Conservation (phyloP, 2,797 vertebrate genomes). For the Sparus aurata region DNA sequence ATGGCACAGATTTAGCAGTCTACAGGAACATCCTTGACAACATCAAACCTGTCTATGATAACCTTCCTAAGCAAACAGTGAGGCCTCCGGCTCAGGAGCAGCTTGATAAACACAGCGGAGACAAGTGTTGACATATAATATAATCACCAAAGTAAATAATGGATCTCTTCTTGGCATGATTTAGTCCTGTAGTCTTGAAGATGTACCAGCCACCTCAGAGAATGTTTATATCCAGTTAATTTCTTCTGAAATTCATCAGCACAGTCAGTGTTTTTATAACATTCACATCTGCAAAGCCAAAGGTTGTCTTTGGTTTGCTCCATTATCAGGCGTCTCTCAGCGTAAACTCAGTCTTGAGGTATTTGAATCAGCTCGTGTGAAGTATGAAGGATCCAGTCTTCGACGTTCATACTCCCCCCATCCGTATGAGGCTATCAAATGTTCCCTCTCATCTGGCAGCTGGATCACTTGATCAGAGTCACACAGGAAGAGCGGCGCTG, state of each 20-base stretch:
- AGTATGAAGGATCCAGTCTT: conserved; percentile 16
- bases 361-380: conserved; percentile 33
- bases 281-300: conserved; percentile 38
- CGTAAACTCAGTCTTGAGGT: conserved; percentile 48
- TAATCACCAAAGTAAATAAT: conserved; percentile 34
- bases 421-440: neutral
- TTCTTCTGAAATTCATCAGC: conserved; percentile 13
- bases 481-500: conserved; percentile 50
- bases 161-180: conserved; percentile 43
- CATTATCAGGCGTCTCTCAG: conserved; percentile 8
- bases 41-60: neutral
- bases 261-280: conserved; percentile 32
- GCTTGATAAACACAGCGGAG: conserved; percentile 24
- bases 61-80: conserved; percentile 8
- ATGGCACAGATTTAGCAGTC: neutral
- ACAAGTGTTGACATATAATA: conserved; percentile 25
- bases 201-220: conserved; percentile 73
- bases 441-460: conserved; percentile 13
- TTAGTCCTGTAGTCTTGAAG: conserved; percentile 33
- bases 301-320: conserved; percentile 57
- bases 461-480: conserved; percentile 31
- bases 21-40: neutral
- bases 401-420: neutral
- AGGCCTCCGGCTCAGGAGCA: conserved; percentile 26
- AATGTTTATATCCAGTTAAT: conserved; percentile 10